Evolutionary conservation across 2,797 vertebrate species (phyloP).

Genomic region (Lycodopsis pacificus): DNA sequence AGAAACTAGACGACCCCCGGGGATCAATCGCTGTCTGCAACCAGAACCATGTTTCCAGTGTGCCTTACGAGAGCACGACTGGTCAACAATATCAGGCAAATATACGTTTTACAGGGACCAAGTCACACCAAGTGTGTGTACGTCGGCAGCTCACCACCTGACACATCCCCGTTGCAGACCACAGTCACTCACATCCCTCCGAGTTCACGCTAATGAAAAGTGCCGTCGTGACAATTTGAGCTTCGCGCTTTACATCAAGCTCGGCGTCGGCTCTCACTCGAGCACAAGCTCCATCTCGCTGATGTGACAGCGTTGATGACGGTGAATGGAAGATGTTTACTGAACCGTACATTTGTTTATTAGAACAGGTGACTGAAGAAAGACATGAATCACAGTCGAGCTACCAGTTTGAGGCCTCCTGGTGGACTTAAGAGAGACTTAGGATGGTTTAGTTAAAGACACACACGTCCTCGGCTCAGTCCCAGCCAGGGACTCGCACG

Average conservation of each 20-base stretch:
- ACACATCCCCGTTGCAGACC: background rate
- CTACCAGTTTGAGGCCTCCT: background rate
- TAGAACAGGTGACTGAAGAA: background rate
- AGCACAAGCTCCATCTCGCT: background rate
- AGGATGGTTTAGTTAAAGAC: too few relatives aligned
- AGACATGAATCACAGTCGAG: background rate
- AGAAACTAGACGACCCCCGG: constrained; percentile 20
- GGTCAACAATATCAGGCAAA: background rate
- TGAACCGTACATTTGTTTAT: background rate
- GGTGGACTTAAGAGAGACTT: too few relatives aligned
- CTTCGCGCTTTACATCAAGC: background rate
- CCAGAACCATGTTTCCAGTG: constrained; percentile 8
- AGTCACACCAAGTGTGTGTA: background rate
- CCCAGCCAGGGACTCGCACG: too few relatives aligned
- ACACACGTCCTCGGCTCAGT: background rate
- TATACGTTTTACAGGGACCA: background rate
- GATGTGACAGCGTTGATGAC: background rate
- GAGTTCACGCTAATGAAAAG: background rate
- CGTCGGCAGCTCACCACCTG: background rate
- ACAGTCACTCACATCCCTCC: background rate
- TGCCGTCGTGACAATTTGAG: background rate
- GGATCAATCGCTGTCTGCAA: constrained; percentile 57
- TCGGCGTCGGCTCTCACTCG: background rate
- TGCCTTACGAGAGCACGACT: background rate
- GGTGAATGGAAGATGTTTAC: background rate